Evolutionary conservation across 2,797 vertebrate species (phyloP).

Genomic region (Sebastes hubbsi): DNA sequence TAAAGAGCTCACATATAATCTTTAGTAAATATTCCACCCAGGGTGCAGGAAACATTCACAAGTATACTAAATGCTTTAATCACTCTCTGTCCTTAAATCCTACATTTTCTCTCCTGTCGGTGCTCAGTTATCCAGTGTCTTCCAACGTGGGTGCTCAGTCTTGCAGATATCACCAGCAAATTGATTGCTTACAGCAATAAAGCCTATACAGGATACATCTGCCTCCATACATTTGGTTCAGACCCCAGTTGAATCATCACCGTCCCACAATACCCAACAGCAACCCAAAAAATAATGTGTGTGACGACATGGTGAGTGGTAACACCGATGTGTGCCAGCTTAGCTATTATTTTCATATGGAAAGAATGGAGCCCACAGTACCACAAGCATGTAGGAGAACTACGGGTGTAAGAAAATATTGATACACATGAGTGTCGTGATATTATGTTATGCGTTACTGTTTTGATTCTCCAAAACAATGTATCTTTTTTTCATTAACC

Average conservation of each 20-base stretch:
- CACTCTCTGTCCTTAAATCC: neutral
- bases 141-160: conserved; percentile 1
- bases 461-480: too few species aligned
- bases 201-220: neutral
- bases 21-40: neutral
- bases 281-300: neutral
- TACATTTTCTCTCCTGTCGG: neutral
- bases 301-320: neutral
- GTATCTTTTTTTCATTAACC: too few species aligned
- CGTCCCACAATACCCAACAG: neutral
- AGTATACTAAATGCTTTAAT: neutral
- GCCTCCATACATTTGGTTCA: neutral
- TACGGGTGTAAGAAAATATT: too few species aligned
- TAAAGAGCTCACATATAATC: neutral
- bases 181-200: neutral
- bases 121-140: conserved; percentile 7
- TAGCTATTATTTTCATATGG: neutral
- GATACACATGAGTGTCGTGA: too few species aligned
- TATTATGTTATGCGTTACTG: too few species aligned
- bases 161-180: neutral
- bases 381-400: neutral
- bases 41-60: neutral
- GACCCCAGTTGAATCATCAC: neutral
- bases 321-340: neutral
- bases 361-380: neutral